Base-by-base conservation (phyloP, 2,888 invertebrate genomes). In the Neocrepidodera transversa region DNA sequence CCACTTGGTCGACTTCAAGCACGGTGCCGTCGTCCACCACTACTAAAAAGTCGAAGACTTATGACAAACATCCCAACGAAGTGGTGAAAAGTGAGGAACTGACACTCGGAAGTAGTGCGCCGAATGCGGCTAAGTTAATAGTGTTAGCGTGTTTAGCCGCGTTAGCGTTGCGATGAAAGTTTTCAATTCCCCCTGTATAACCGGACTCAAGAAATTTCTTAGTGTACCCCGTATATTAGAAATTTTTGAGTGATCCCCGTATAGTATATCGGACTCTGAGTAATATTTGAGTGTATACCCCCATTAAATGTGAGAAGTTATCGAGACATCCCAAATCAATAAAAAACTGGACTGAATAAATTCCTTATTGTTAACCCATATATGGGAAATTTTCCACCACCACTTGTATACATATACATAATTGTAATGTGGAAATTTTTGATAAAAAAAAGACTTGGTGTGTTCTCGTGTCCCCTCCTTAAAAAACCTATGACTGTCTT, bases 21-120 rank as follows among this genome's bases (percentile, higher is more conserved):
- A 63, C 72, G 55, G 79, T 68, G 75, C 56, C 68, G 54, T 47
- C 68, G 17, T 84, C 87, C 49, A 85, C 87, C 71, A 88, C 89
- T 73, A 88, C 89, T 71, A 91, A 91, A 82, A 84, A 84, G 77
- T 81, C 82, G 73, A 83, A 83, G 80, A 74, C 80, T 75, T 80
- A 90, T 83, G 90, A 90, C 79, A 91, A 91, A 79, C 88, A 91
- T 80, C 93, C 91, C 61, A 95, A 94, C 80, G 94, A 95, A 81
- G 93, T 94, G 71, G 92, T 93, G 73, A 95, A 94, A 83, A 94
- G 93, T 78, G 94, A 94, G 82, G 94, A 94, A 83, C 82, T 95
- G 76, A 93, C 93, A 58, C 89, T 91, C 77, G 88, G 85, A 73
- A 84, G 84, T 60, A 68, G 52, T 47, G 50, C 60, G 23, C 54